Evolutionary conservation across 2,797 vertebrate genomes (phyloP), one percentile per base, ranked within the genome.

Genomic region (Sebastes hubbsi): DNA sequence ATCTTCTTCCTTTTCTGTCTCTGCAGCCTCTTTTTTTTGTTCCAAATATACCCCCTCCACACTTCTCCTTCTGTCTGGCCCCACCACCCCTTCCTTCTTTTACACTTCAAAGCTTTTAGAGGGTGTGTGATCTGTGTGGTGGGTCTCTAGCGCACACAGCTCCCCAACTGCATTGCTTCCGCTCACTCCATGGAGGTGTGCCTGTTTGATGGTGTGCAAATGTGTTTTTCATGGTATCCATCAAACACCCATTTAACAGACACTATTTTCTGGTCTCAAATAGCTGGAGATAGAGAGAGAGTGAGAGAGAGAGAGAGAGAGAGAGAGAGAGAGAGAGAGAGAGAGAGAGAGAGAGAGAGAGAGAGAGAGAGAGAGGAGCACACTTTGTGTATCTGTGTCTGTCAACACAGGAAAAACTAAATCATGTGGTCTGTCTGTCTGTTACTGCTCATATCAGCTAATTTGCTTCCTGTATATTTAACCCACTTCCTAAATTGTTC

Each of bases 61-160:
- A 32, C 56, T 61, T 32, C 70, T 81, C 54, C 46, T 34, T 77
- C 83, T 83, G 69, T 86, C 75, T 78, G 18, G 32, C 62, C 66
- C 84, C 72, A 30, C 64, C 77, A n/a, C 32, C 69, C 63, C 8
- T 63, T 66, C 72, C 76, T 63, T 68, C 69, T 77, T 75, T 83
- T 75, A 73, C 88, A 90, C 89, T 87, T 92, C 88, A 92, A 90
- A 91, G 89, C 87, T 82, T 75, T 88, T 60, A 52, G 66, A 59
- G 73, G 72, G 74, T 87, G 80, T 92, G 87, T 92, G 88, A 92
- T 92, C 89, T 89, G 79, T 83, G 89, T 84, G 90, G 90, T 88
- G 87, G 90, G 88, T 91, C 88, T 91, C 82, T 49, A 2, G 61
- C 5, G 20, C 75, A 59, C 75, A 24, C 60, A 54, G 84, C 70